Conservation (phyloP, 1,140 invertebrate species). For the Apolygus lucorum region DNA sequence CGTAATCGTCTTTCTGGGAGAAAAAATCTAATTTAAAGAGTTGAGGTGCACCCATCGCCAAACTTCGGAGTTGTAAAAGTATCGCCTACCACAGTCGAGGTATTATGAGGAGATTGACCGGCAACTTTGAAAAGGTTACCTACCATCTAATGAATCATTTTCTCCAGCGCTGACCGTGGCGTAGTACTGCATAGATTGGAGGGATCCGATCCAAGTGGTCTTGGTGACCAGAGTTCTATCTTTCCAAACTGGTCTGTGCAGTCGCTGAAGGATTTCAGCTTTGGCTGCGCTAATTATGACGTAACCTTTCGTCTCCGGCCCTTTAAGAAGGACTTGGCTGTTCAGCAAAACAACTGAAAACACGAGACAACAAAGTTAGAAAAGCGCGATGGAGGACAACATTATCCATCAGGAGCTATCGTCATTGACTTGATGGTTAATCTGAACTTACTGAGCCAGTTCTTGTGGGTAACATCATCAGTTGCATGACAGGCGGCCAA, state of each 20-base stretch:
- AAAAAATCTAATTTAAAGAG: no score
- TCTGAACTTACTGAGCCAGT: conserved; percentile 84
- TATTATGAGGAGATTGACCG: not conserved
- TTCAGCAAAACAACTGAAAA: conserved; percentile 83
- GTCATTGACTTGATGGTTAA: no score
- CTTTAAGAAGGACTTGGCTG: conserved; percentile 90
- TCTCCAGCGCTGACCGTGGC: conserved; percentile 82
- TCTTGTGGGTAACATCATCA: conserved; percentile 79
- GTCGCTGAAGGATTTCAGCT: conserved; percentile 82
- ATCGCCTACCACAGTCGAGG: no score
- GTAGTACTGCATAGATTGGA: conserved; percentile 99
- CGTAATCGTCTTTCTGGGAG: no score
- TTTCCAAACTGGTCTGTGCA: conserved; percentile 87
- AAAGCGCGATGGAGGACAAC: no score
- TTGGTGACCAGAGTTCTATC: conserved; percentile 82
- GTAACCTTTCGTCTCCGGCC: conserved; percentile 92
- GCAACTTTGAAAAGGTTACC: conserved; percentile 6
- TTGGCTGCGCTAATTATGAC: conserved; percentile 93
- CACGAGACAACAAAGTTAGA: conserved; percentile 3
- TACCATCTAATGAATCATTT: conserved; percentile 51
- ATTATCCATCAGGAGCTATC: no score
- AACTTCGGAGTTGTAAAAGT: no score
- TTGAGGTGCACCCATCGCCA: no score
- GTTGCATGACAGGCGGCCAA: conserved; percentile 69
- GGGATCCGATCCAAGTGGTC: conserved; percentile 86